Evolutionary conservation across 2,113 vertebrate species (phyloP).

Genomic region (Hippocampus zosterae): DNA sequence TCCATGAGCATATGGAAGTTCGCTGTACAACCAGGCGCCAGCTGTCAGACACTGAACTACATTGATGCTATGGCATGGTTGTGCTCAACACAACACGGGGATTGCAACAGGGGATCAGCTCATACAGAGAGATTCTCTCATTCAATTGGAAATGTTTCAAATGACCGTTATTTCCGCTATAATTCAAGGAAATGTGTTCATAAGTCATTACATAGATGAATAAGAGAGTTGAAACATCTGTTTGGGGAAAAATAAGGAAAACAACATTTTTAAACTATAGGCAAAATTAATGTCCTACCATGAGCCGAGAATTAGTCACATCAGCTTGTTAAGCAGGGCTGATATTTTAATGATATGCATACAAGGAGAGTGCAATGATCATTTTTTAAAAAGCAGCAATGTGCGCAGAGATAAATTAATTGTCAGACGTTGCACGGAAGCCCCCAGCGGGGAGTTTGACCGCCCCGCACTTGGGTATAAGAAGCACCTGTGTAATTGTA

Average conservation of each 20-base stretch:
- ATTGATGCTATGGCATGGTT: too few species aligned
- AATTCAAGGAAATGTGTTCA: too few species aligned
- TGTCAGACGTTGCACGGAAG: neutral
- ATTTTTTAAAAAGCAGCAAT: neutral
- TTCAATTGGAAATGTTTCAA: too few species aligned
- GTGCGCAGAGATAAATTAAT: neutral
- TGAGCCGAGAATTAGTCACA: neutral
- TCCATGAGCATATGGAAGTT: too few species aligned
- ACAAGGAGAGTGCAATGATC: neutral
- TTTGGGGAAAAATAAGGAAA: neutral
- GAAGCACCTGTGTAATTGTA: slow-evolving; percentile 22
- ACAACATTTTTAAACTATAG: neutral
- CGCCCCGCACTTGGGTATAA: neutral
- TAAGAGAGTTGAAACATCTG: too few species aligned
- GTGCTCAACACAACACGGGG: too few species aligned
- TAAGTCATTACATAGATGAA: too few species aligned
- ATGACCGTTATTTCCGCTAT: too few species aligned
- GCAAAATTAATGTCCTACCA: neutral
- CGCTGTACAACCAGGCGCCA: too few species aligned
- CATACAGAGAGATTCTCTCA: too few species aligned
- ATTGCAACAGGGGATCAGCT: too few species aligned
- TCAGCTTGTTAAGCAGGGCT: neutral
- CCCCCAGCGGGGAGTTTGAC: neutral
- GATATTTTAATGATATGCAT: neutral
- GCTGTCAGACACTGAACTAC: too few species aligned